These are phyloP conservation scores for Axinella damicornis DNA, from an alignment of 37 sponge, comb jelly and placozoan genomes.

Conservation along the genomic window DNA sequence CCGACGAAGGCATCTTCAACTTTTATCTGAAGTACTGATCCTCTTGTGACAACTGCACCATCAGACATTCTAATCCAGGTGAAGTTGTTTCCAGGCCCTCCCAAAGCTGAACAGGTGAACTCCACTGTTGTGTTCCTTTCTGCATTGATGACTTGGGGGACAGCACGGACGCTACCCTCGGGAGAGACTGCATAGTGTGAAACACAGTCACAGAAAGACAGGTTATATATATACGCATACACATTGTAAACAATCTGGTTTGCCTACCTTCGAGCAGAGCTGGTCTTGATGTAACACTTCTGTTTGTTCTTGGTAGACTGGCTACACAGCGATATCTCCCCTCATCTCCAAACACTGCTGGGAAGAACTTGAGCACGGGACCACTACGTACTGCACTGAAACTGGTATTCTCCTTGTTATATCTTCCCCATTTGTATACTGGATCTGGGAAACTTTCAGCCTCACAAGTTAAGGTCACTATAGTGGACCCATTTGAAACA, in stretches of 20 bases:
- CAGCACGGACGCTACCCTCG: constrained; percentile 22
- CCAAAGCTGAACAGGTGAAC: constrained; percentile 59
- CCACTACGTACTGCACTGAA: not conserved
- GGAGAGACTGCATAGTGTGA: constrained; percentile 4
- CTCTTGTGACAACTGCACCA: not conserved
- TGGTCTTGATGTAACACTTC: no score
- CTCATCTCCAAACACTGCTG: constrained; percentile 49
- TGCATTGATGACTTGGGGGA: no score
- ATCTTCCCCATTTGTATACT: constrained; percentile 18
- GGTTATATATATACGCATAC: no score
- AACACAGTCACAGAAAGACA: no score
- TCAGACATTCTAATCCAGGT: constrained; percentile 39
- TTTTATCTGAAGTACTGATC: not conserved
- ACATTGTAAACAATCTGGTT: no score
- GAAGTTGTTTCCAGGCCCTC: constrained; percentile 69
- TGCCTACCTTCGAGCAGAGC: no score
- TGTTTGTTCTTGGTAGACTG: no score
- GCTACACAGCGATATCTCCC: constrained; percentile 27
- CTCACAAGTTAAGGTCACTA: constrained; percentile 44
- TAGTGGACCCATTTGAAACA: constrained; percentile 1
- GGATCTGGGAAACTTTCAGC: constrained; percentile 60
- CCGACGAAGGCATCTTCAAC: not conserved
- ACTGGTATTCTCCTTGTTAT: no score
- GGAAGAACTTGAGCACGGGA: not conserved
- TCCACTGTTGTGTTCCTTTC: not conserved